Conservation (phyloP, 1,140 invertebrate genomes). For the Dolichoris vasculosae region DNA sequence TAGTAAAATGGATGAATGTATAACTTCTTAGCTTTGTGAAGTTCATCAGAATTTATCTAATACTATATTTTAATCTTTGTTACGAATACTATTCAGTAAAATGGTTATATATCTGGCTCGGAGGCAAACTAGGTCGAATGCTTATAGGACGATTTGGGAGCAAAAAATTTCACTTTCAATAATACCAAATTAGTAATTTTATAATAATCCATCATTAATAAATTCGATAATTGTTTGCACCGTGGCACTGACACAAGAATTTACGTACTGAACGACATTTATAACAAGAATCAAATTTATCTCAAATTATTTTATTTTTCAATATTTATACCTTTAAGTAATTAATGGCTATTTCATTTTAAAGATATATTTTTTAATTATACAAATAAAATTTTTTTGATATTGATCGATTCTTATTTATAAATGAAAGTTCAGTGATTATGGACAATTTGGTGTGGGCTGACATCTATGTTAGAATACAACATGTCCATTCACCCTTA, state of each 20-base stretch:
- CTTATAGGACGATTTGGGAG: slow-evolving; percentile 66
- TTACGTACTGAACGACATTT: slow-evolving; percentile 55
- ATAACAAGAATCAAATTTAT: slow-evolving; percentile 32
- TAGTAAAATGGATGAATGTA: slow-evolving; percentile 49
- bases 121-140: slow-evolving; percentile 67
- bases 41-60: slow-evolving; percentile 51
- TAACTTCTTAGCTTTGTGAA: slow-evolving; percentile 54
- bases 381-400: slow-evolving; percentile 18
- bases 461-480: slow-evolving; percentile 75
- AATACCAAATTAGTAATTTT: slow-evolving; percentile 65
- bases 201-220: slow-evolving; percentile 70
- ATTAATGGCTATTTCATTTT: not conserved
- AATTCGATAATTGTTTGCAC: slow-evolving; percentile 75
- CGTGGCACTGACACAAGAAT: slow-evolving; percentile 73
- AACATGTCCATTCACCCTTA: slow-evolving; percentile 72
- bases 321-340: not conserved
- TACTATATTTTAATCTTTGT: slow-evolving; percentile 52
- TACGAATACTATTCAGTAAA: slow-evolving; percentile 44
- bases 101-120: slow-evolving; percentile 54
- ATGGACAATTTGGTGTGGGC: slow-evolving; percentile 75
- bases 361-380: not conserved
- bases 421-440: slow-evolving; percentile 53
- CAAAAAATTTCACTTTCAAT: slow-evolving; percentile 61
- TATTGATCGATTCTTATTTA: slow-evolving; percentile 41
- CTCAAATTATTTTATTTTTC: slow-evolving; percentile 27